These are phyloP conservation scores for Plutella xylostella DNA, from an alignment of 2,888 invertebrate species.

Conservation along the genomic window DNA sequence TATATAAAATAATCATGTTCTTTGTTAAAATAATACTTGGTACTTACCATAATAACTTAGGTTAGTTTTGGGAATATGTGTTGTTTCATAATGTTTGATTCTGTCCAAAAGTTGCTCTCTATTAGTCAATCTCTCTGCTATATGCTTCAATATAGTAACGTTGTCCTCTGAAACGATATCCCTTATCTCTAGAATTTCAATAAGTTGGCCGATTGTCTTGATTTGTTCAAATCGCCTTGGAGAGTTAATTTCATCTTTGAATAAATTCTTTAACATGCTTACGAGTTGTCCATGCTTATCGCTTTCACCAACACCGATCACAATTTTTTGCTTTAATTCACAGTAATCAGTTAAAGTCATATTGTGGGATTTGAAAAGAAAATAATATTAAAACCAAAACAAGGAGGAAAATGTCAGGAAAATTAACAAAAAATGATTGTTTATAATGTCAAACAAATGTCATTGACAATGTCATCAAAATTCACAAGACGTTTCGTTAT, in stretches of 20 bases:
- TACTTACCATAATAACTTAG: constrained; percentile 37
- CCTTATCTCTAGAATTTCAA: constrained; percentile 45
- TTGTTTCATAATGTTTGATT: constrained; percentile 36
- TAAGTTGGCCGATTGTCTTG: constrained; percentile 35
- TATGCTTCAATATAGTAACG: constrained; percentile 38
- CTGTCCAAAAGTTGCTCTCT: constrained; percentile 27
- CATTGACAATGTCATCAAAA: too few species aligned
- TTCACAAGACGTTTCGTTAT: too few species aligned
- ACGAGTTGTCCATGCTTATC: constrained; percentile 35
- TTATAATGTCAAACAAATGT: too few species aligned
- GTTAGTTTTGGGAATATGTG: constrained; percentile 25
- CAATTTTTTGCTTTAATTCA: constrained; percentile 30
- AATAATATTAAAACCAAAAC: too few species aligned
- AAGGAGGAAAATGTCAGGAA: too few species aligned
- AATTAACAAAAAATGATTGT: too few species aligned
- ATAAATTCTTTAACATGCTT: constrained; percentile 38
- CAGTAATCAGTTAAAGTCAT: constrained; percentile 47
- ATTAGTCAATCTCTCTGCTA: constrained; percentile 33
- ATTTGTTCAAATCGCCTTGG: constrained; percentile 46
- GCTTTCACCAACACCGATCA: constrained; percentile 29
- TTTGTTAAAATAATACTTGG: too few species aligned
- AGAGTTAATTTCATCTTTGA: constrained; percentile 46
- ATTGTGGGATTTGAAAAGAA: too few species aligned
- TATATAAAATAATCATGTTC: too few species aligned
- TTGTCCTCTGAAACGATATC: constrained; percentile 45